A percentile compares a stretch with the other conserved stretches of the same genome.
Evolutionary conservation across 2,888 invertebrate genomes (phyloP).

Genomic region (Troides aeacus): DNA sequence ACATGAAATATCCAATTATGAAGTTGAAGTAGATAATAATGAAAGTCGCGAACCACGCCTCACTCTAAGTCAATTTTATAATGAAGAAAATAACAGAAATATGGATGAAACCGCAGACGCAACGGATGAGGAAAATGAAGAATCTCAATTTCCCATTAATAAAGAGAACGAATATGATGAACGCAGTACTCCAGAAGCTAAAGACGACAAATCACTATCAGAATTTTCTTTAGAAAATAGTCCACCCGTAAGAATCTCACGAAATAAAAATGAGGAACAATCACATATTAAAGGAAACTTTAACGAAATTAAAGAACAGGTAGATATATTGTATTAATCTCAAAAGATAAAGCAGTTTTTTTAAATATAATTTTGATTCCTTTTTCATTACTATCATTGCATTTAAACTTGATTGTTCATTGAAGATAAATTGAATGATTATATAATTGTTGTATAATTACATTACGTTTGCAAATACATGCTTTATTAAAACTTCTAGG

Average conservation of each 20-base stretch:
- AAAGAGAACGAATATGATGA: conserved; percentile 21
- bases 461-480: not conserved
- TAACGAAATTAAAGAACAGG: conserved; percentile 36
- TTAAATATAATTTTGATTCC: too few species aligned
- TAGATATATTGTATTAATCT: conserved; percentile 5
- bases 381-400: too few species aligned
- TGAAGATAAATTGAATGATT: not conserved
- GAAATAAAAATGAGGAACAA: conserved; percentile 28
- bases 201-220: conserved; percentile 56
- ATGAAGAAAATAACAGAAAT: conserved; percentile 23
- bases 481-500: conserved; percentile 18
- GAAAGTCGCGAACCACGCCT: conserved; percentile 20
- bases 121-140: conserved; percentile 29
- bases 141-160: conserved; percentile 15
- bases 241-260: conserved; percentile 13
- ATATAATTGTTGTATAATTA: not conserved
- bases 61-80: conserved; percentile 24
- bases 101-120: conserved; percentile 27
- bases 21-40: conserved; percentile 27
- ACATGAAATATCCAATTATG: conserved; percentile 23
- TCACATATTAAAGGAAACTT: conserved; percentile 29
- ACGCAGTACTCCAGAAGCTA: conserved; percentile 27
- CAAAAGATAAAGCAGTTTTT: too few species aligned
- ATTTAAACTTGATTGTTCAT: too few species aligned
- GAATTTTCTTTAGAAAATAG: conserved; percentile 56